These are phyloP conservation scores for Baronia brevicornis DNA, from an alignment of 2,888 invertebrate species.

Conservation along the genomic window DNA sequence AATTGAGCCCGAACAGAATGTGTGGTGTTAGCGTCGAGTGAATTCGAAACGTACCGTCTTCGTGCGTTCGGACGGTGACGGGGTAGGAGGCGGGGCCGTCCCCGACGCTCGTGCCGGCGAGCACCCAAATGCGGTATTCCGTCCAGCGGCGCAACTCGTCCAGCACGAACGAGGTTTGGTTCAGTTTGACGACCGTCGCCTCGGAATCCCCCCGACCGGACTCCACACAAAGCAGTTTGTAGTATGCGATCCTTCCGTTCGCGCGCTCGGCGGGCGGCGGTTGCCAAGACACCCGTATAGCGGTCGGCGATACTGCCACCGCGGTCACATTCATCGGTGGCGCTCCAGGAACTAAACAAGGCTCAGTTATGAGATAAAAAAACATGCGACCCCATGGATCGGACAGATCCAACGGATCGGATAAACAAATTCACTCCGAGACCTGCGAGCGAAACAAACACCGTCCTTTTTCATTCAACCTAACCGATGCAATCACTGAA, in stretches of 20 bases:
- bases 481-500: constrained; percentile 73
- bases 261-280: constrained; percentile 93
- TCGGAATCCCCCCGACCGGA: constrained; percentile 89
- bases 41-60: constrained; percentile 94
- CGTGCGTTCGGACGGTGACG: constrained; percentile 94
- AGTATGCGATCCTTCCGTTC: constrained; percentile 95
- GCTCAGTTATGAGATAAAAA: constrained; percentile 38
- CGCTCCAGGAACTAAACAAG: constrained; percentile 92
- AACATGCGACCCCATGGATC: not conserved
- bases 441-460: too few species aligned
- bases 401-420: constrained; percentile 20
- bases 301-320: constrained; percentile 90
- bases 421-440: constrained; percentile 20
- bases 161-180: constrained; percentile 86
- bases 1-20: constrained; percentile 30
- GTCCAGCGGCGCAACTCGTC: constrained; percentile 96
- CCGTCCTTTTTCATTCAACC: constrained; percentile 29
- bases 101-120: constrained; percentile 96
- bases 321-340: constrained; percentile 96
- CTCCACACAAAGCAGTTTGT: constrained; percentile 94
- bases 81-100: constrained; percentile 96
- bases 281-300: constrained; percentile 92
- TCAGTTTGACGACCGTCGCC: constrained; percentile 86
- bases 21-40: constrained; percentile 11
- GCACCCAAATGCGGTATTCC: constrained; percentile 96